Conservation (phyloP, 2,113 vertebrate species). For the Rhea americana region DNA sequence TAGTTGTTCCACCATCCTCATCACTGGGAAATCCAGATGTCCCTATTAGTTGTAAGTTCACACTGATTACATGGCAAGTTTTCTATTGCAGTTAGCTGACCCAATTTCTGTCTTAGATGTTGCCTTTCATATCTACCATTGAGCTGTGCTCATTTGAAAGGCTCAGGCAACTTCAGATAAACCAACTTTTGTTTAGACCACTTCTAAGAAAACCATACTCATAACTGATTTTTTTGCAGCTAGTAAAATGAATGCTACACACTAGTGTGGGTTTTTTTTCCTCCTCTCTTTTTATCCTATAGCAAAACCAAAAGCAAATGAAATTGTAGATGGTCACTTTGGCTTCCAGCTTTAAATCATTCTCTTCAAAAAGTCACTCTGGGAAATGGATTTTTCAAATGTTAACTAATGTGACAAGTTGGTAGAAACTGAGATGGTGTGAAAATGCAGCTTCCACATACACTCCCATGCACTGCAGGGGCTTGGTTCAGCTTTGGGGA, state of each 20-base stretch:
- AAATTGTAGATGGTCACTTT: constrained; percentile 38
- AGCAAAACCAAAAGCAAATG: constrained; percentile 50
- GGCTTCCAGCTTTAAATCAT: constrained; percentile 71
- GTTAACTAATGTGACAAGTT: constrained; percentile 62
- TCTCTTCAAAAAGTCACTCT: constrained; percentile 51
- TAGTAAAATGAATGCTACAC: constrained; percentile 50
- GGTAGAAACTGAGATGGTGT: constrained; percentile 48
- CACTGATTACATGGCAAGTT: constrained; percentile 70
- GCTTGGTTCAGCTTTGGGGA: neutral
- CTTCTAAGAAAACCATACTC: constrained; percentile 45
- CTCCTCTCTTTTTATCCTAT: neutral
- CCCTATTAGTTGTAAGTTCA: constrained; percentile 61
- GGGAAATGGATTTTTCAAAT: constrained; percentile 60
- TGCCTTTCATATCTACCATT: constrained; percentile 60
- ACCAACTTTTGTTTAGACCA: constrained; percentile 53
- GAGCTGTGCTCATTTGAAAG: constrained; percentile 69
- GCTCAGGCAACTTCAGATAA: constrained; percentile 69
- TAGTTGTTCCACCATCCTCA: constrained; percentile 25
- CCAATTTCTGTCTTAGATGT: constrained; percentile 69
- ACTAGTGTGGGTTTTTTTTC: neutral
- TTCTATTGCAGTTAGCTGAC: constrained; percentile 69
- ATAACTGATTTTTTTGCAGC: constrained; percentile 21
- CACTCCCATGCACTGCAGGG: neutral
- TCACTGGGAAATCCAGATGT: constrained; percentile 52
- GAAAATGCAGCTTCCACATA: constrained; percentile 31